phyloP scores from a whole-genome alignment of 2,797 vertebrate species.

The Orestias chungarensis region DNA sequence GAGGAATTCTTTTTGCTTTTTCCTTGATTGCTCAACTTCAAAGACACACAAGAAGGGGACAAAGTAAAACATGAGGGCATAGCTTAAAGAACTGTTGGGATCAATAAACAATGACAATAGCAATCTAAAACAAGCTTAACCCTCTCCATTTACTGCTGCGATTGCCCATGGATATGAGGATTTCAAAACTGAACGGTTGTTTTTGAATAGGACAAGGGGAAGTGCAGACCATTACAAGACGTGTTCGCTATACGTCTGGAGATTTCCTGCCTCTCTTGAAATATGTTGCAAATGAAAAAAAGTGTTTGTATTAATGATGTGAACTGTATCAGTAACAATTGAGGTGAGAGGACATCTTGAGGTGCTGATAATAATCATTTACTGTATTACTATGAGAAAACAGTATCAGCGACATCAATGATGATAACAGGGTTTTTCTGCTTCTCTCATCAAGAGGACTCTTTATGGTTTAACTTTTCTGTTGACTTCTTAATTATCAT shows the following conservation, averaged over 20 bases:
- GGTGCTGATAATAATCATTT: constrained; percentile 82
- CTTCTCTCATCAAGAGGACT: constrained; percentile 62
- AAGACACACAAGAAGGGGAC: constrained; percentile 48
- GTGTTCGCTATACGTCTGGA: constrained; percentile 59
- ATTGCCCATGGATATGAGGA: constrained; percentile 53
- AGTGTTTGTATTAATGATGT: constrained; percentile 77
- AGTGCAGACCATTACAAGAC: constrained; percentile 33
- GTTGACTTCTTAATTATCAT: constrained; percentile 71
- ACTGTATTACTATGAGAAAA: constrained; percentile 78
- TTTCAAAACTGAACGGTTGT: constrained; percentile 64
- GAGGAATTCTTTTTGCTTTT: constrained; percentile 49
- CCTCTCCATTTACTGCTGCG: constrained; percentile 54
- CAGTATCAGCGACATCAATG: constrained; percentile 75
- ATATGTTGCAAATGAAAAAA: constrained; percentile 52
- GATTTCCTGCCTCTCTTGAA: constrained; percentile 70
- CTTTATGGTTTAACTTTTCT: constrained; percentile 56
- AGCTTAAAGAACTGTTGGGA: constrained; percentile 54
- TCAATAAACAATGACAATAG: constrained; percentile 48
- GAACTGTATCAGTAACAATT: constrained; percentile 70
- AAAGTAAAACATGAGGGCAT: constrained; percentile 26
- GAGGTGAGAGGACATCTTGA: constrained; percentile 65
- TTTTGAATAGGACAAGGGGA: constrained; percentile 40
- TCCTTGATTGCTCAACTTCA: constrained; percentile 30
- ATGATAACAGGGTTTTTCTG: constrained; percentile 83
- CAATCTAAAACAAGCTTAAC: constrained; percentile 48